phyloP scores from a whole-genome alignment of 2,797 vertebrate species.

The Ciconia nigra region DNA sequence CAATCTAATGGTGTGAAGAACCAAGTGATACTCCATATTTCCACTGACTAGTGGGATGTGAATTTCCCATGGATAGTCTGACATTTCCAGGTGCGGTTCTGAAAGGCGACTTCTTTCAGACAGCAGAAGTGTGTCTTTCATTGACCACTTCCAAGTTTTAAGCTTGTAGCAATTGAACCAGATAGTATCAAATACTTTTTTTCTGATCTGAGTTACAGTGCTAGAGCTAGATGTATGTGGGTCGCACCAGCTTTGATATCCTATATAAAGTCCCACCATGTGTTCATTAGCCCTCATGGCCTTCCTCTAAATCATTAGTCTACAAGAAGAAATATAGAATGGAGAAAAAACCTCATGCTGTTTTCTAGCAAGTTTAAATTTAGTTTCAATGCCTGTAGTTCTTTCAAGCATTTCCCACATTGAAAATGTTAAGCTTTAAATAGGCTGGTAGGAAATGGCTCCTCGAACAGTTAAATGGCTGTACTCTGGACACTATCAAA shows the following conservation, averaged over 20 bases:
- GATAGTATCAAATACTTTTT: background rate
- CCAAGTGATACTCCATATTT: background rate
- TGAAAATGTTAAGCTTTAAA: background rate
- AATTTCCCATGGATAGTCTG: background rate
- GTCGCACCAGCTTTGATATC: background rate
- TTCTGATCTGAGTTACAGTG: background rate
- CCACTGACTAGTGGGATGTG: background rate
- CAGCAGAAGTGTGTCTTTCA: background rate
- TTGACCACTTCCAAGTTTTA: background rate
- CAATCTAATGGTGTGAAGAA: background rate
- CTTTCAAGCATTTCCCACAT: background rate
- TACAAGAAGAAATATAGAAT: background rate
- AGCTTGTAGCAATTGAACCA: background rate
- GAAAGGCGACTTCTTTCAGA: background rate
- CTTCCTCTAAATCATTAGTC: background rate
- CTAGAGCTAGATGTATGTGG: background rate
- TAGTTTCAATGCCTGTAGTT: background rate
- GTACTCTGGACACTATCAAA: background rate
- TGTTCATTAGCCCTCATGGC: conserved; percentile 12
- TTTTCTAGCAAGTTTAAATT: conserved; percentile 2
- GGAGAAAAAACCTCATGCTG: background rate
- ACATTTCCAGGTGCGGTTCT: background rate
- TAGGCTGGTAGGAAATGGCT: background rate
- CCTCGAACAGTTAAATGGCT: background rate
- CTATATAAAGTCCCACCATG: background rate